A percentile compares a stretch with the other conserved stretches of the same genome.
These are phyloP conservation scores for Hydropsyche tenuis DNA, from an alignment of 1,140 invertebrate genomes.

Conservation along the genomic window DNA sequence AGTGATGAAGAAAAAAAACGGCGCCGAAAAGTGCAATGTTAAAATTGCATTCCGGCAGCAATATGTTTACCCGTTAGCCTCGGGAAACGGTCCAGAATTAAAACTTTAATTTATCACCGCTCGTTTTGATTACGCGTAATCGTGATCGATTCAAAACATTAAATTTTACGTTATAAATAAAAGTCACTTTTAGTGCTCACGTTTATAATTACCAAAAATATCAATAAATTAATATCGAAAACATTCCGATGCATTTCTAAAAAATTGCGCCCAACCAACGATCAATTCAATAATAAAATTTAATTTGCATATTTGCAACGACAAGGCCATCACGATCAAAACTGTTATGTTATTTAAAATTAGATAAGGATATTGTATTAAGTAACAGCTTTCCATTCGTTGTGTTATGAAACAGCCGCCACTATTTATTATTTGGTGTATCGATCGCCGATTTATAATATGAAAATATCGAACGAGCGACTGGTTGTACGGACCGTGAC, in stretches of 20 bases:
- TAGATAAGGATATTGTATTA: background rate
- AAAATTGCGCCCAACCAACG: too few species aligned
- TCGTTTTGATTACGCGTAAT: too few species aligned
- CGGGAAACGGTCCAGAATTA: too few species aligned
- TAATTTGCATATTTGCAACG: too few species aligned
- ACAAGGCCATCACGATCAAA: background rate
- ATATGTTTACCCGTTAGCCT: background rate
- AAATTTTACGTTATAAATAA: too few species aligned
- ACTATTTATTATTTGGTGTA: background rate
- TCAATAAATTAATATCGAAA: too few species aligned
- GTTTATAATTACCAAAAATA: too few species aligned
- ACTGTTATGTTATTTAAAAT: background rate
- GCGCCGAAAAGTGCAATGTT: conserved; percentile 9
- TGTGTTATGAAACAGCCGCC: conserved; percentile 2
- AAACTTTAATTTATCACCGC: too few species aligned
- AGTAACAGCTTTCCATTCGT: conserved; percentile 7
- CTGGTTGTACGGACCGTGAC: conserved; percentile 14
- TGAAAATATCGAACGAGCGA: background rate
- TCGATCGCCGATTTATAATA: background rate
- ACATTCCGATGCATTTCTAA: too few species aligned
- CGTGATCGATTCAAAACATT: too few species aligned
- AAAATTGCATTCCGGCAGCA: background rate
- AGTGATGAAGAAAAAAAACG: background rate
- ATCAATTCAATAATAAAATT: too few species aligned
- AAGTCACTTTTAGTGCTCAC: too few species aligned